A percentile compares a stretch with the other conserved stretches of the same genome.
Conservation (phyloP, 2,113 vertebrate species). For the Hassar affinis region DNA sequence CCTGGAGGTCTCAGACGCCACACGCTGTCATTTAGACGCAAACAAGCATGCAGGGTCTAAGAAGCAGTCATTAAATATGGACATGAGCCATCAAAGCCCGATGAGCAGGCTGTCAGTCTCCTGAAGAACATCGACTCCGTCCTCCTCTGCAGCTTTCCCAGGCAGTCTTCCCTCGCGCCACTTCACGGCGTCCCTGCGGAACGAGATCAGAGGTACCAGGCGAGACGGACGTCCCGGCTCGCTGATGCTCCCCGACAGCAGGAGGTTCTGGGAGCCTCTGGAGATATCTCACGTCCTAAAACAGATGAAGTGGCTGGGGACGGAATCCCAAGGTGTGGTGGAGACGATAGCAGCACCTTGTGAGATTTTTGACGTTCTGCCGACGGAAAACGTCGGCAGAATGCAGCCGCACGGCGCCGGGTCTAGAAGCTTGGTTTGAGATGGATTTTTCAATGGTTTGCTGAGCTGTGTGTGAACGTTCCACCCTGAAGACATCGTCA, state of each 20-base stretch:
- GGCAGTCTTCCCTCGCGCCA: background rate
- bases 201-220: slow-evolving; percentile 10
- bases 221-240: background rate
- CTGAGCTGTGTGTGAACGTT: background rate
- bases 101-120: background rate
- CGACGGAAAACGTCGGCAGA: too few species aligned
- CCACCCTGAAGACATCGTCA: background rate
- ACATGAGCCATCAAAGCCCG: background rate
- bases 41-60: background rate
- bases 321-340: background rate
- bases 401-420: too few species aligned
- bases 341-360: background rate
- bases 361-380: too few species aligned
- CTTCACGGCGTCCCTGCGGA: slow-evolving; percentile 16
- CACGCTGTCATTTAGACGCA: slow-evolving; percentile 2
- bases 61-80: background rate
- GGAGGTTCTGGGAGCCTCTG: background rate
- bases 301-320: background rate
- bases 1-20: slow-evolving; percentile 1
- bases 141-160: background rate
- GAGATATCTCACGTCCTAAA: background rate
- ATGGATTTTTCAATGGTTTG: background rate
- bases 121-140: background rate
- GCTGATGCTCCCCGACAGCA: background rate
- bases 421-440: background rate